Evolutionary conservation across 2,113 vertebrate genomes (phyloP).

Genomic region (Panthera uncia): DNA sequence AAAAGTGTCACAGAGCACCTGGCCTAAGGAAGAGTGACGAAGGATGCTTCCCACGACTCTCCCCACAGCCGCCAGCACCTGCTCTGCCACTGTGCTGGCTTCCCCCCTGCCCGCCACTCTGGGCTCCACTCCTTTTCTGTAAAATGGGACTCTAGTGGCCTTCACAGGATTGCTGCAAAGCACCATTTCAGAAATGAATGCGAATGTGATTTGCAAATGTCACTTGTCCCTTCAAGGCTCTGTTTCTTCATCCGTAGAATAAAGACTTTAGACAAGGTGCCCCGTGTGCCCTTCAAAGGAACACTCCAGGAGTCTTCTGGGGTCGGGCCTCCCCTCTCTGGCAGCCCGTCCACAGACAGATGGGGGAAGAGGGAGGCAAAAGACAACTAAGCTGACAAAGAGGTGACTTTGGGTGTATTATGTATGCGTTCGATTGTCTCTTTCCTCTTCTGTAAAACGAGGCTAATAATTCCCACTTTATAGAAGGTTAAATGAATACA

Average conservation of each 20-base stretch:
- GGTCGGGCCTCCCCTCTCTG: not conserved
- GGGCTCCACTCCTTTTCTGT: not conserved
- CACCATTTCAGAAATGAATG: not conserved
- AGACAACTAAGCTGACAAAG: not conserved
- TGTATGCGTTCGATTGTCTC: not conserved
- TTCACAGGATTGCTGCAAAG: not conserved
- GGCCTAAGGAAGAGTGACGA: not conserved
- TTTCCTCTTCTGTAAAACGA: not conserved
- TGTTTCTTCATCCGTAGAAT: not conserved
- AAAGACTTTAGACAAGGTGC: not conserved
- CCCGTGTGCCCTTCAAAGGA: not conserved
- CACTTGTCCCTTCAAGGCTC: not conserved
- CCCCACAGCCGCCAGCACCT: not conserved
- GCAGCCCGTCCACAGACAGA: not conserved
- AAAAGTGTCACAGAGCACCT: not conserved
- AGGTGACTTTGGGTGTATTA: not conserved
- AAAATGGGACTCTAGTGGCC: not conserved
- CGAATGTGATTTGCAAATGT: not conserved
- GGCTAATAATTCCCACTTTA: not conserved
- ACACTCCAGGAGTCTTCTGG: not conserved
- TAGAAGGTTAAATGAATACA: not conserved
- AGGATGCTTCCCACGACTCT: rapidly evolving
- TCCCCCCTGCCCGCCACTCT: too few species aligned
- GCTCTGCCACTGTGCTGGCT: too few species aligned
- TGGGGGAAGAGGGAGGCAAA: not conserved